Base-by-base conservation (phyloP, 2,888 invertebrate genomes). In the Alsophila aescularia region DNA sequence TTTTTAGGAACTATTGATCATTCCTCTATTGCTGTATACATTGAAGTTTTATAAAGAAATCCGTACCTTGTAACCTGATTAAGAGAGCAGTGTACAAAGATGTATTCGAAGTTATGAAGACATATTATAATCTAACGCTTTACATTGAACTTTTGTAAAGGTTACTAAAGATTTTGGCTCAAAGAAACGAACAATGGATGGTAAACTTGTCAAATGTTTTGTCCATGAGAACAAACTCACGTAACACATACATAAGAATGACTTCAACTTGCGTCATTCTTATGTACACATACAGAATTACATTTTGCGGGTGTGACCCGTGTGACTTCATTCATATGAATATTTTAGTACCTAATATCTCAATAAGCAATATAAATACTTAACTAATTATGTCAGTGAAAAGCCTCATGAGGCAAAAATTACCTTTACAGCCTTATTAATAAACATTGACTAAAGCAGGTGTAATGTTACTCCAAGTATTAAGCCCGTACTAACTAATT, bases 321-420 rank as follows among this genome's bases (percentile, higher is more conserved):
- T n/a, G n/a, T n/a, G n/a, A n/a, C n/a, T n/a, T n/a, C n/a, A n/a
- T n/a, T 60, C 42, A 52, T 48, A 21, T 21, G 32, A 44, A 40
- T 34, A 52, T 27, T 39, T 60, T 51, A 35, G 39, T 45, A 48
- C 53, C 10, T 18, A 18, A n/a, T n/a, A n/a, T n/a, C n/a, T n/a
- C 21, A 21, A 21, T 21, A 5, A 21, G 21, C 21, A n/a, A n/a
- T n/a, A n/a, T n/a, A n/a, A n/a, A n/a, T n/a, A n/a, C n/a, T n/a
- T n/a, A n/a, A n/a, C n/a, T n/a, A n/a, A n/a, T n/a, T n/a, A n/a
- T n/a, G n/a, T n/a, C n/a, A n/a, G n/a, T n/a, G n/a, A n/a, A n/a
- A n/a, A n/a, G n/a, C n/a, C n/a, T n/a, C n/a, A n/a, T n/a, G n/a
- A n/a, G n/a, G n/a, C n/a, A n/a, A n/a, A n/a, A n/a, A n/a, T n/a